Percentiles rank a stretch among this genome's conserved stretches.
phyloP scores from a whole-genome alignment of 2,113 vertebrate genomes.

The Sterna hirundo region DNA sequence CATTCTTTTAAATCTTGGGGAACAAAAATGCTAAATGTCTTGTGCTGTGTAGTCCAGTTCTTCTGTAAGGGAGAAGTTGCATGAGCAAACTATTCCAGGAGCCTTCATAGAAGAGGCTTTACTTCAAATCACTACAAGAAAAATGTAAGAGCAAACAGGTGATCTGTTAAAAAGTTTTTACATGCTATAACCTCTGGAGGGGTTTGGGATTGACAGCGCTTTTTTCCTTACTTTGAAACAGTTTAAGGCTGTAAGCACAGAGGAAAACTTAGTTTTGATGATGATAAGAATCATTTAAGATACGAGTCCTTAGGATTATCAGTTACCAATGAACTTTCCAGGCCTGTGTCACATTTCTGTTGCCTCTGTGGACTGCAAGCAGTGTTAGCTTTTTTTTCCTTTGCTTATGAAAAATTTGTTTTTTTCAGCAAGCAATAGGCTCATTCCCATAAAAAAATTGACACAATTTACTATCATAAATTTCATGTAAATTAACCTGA shows the following conservation, averaged over 20 bases:
- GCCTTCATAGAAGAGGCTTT: background rate
- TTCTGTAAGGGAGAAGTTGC: background rate
- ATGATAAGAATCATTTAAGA: background rate
- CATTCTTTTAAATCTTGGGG: background rate
- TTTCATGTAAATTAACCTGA: background rate
- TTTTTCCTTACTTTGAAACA: background rate
- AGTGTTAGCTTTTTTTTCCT: background rate
- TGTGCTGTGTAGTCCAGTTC: background rate
- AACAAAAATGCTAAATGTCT: background rate
- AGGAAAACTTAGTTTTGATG: background rate
- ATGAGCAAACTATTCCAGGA: background rate
- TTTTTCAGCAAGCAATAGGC: background rate
- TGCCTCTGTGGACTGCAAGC: background rate
- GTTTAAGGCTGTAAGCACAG: background rate
- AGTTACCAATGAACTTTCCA: background rate
- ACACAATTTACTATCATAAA: background rate
- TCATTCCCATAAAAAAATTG: background rate
- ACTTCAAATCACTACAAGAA: background rate
- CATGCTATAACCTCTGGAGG: background rate
- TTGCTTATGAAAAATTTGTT: background rate
- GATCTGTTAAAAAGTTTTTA: background rate
- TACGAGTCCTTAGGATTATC: background rate
- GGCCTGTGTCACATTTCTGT: background rate
- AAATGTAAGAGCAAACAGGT: background rate
- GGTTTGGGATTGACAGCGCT: background rate